phyloP scores from a whole-genome alignment of 2,113 vertebrate genomes.

The Solea senegalensis region DNA sequence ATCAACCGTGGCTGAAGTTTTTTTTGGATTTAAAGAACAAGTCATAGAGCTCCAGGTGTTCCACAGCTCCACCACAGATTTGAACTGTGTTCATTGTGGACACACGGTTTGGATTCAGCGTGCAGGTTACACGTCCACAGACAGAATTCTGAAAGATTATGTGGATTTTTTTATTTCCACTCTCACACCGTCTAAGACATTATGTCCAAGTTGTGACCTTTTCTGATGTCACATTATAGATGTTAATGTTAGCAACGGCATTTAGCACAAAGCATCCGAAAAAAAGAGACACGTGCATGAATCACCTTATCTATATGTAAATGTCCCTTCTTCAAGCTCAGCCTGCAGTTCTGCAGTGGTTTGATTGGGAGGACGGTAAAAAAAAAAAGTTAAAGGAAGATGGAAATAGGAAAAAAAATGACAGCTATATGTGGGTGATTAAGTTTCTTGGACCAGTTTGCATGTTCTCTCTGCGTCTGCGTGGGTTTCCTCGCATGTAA shows the following conservation, averaged over 20 bases:
- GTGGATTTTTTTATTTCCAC: background rate
- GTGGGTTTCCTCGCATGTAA: conserved; percentile 33
- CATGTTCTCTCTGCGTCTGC: conserved; percentile 57
- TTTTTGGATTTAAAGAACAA: too few relatives aligned
- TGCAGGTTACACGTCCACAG: too few relatives aligned
- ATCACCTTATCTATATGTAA: conserved; percentile 9
- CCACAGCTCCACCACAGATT: too few relatives aligned
- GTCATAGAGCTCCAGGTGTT: too few relatives aligned
- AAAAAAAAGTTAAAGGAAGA: background rate
- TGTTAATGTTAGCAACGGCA: conserved; percentile 63
- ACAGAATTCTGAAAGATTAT: background rate
- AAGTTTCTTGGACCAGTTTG: conserved; percentile 48
- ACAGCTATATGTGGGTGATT: conserved; percentile 57
- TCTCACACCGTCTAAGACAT: conserved; percentile 13
- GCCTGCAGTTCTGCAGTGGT: background rate
- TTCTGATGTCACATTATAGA: conserved; percentile 41
- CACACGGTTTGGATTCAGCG: too few relatives aligned
- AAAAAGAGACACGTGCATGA: conserved; percentile 40
- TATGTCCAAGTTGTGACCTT: conserved; percentile 54
- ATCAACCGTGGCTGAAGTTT: too few relatives aligned
- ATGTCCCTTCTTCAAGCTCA: conserved; percentile 7
- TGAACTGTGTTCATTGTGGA: too few relatives aligned
- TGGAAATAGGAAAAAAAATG: conserved; percentile 34
- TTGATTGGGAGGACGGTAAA: conserved; percentile 39
- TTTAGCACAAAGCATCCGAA: conserved; percentile 36